Conservation (phyloP, 1,140 invertebrate genomes). For the Prorops nasuta region DNA sequence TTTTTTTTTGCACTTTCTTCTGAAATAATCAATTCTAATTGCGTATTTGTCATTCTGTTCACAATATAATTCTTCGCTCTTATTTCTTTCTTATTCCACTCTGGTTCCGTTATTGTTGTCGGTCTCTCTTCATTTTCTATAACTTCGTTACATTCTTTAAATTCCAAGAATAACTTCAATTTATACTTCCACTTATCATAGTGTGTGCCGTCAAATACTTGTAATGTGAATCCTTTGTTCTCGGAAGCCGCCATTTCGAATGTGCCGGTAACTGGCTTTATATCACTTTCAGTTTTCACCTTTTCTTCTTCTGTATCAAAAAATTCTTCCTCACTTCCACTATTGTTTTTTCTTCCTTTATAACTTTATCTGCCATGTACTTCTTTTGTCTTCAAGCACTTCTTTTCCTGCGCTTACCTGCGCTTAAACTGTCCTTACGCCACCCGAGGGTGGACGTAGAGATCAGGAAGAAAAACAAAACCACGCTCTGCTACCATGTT, state of each 20-base stretch:
- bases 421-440: background rate
- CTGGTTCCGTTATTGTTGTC: constrained; percentile 7
- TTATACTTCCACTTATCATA: constrained; percentile 22
- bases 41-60: constrained; percentile 27
- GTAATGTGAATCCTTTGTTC: constrained; percentile 13
- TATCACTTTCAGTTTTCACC: background rate
- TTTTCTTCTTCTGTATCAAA: background rate
- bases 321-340: background rate
- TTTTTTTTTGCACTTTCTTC: constrained; percentile 21
- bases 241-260: too few species aligned
- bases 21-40: constrained; percentile 25
- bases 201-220: constrained; percentile 18
- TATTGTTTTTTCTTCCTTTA: background rate
- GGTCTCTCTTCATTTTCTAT: constrained; percentile 13
- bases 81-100: constrained; percentile 24
- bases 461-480: too few species aligned
- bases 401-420: background rate
- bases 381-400: background rate
- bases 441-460: too few species aligned
- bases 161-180: constrained; percentile 17
- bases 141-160: constrained; percentile 27
- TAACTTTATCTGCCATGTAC: background rate
- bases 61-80: constrained; percentile 32
- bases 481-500: constrained; percentile 7
- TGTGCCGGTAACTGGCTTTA: constrained; percentile 3